Evolutionary conservation across 2,113 vertebrate species (phyloP), one percentile per base, ranked within the genome.

Genomic region (Phalacrocorax aristotelis): DNA sequence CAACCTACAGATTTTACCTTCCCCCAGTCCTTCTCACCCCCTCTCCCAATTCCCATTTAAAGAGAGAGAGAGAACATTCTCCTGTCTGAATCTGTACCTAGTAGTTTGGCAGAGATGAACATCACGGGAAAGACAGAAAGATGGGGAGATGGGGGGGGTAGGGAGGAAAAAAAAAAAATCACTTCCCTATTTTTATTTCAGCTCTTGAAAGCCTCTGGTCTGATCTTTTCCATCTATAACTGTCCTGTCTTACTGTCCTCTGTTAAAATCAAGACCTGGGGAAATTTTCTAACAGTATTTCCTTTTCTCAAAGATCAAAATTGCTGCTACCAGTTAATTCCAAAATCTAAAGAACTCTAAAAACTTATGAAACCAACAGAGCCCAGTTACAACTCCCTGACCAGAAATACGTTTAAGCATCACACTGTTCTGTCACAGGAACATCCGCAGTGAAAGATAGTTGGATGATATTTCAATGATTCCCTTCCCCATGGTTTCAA

Each of bases 1-100:
- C 89, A 93, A 85, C 61, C 81, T 52, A 93, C 84, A 92, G 70
- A 89, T 94, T 89, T 82, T 89, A 89, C 77, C 74, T 89, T 95
- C 89, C 74, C 66, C 84, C 84, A 87, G 49, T 89, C 75, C 84
- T 82, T 76, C 62, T 85, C 84, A 75, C 62, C 60, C 76, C 76
- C 48, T 80, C 68, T 71, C 61, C 51, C 29, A 76, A 72, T 46
- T 86, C 79, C 77, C 40, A 76, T 90, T 88, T 87, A 83, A 83
- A 54, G 62, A 38, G 55, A 62, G 38, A 54, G 62, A 38, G 32
- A 83, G n/a, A 64, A 89, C 3, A 2, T 65, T 92, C 54, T 92
- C 27, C 90, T 81, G 14, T 65, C 19, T 70, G 51, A 88, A 88
- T 79, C 52, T 4, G 0, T 70, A 92, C 58, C 70, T 72, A 54